Conservation (phyloP, 2,113 vertebrate species). For the Lepidothrix coronata region DNA sequence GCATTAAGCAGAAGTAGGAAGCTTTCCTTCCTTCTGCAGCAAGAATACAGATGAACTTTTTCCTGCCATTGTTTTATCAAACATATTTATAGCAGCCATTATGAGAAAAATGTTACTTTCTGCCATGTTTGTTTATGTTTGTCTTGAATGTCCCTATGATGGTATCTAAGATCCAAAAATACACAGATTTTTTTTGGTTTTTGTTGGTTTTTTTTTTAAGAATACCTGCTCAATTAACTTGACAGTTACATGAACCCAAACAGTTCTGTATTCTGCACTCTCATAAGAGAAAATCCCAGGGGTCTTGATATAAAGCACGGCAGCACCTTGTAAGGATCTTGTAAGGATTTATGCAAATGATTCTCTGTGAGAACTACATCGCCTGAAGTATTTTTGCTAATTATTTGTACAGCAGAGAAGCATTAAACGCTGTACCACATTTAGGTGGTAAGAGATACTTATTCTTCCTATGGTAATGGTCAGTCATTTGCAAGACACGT, state of each 20-base stretch:
- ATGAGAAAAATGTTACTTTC: slow-evolving; percentile 19
- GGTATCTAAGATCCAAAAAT: background rate
- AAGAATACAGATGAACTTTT: slow-evolving; percentile 42
- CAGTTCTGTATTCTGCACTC: background rate
- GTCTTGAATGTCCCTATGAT: background rate
- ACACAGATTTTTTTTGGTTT: background rate
- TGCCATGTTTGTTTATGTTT: slow-evolving; percentile 17
- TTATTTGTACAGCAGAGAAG: background rate
- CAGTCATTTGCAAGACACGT: background rate
- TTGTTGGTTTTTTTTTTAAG: background rate
- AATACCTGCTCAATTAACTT: background rate
- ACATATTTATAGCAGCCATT: slow-evolving; percentile 32
- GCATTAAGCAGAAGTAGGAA: background rate
- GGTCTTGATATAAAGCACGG: background rate
- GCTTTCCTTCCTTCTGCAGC: slow-evolving; percentile 53
- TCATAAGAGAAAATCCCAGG: background rate
- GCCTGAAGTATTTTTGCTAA: background rate
- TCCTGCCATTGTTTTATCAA: slow-evolving; percentile 69
- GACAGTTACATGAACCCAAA: background rate
- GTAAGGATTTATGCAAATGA: background rate
- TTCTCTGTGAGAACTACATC: background rate
- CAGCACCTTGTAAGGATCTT: background rate
- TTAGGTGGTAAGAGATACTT: background rate
- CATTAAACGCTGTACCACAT: background rate
- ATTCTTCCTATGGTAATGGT: background rate